Evolutionary conservation across 2,888 invertebrate genomes (phyloP).

Genomic region (Periphyllus acericola): DNA sequence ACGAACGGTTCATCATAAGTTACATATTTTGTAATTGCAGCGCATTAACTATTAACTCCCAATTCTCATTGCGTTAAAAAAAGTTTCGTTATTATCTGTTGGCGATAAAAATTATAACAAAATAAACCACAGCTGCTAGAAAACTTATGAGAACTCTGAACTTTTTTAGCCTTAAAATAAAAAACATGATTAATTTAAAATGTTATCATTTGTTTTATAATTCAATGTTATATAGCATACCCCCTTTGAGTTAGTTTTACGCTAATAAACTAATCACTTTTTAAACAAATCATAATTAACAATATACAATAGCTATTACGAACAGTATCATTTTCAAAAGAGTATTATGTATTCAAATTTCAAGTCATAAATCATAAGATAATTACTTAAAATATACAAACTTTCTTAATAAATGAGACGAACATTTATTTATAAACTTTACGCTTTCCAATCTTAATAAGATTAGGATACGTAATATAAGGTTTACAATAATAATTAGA

Average conservation of each 20-base stretch:
- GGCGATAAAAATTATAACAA: neutral
- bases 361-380: neutral
- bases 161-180: neutral
- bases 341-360: neutral
- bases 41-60: neutral
- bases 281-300: neutral
- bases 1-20: neutral
- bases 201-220: neutral
- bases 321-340: neutral
- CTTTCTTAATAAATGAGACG: conserved; percentile 6
- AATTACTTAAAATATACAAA: neutral
- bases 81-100: neutral
- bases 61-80: neutral
- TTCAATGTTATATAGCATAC: neutral
- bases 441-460: neutral
- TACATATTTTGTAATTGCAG: neutral
- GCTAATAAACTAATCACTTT: neutral
- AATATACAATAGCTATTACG: neutral
- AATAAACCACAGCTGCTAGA: neutral
- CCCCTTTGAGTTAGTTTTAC: neutral
- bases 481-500: neutral
- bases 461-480: neutral
- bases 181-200: neutral
- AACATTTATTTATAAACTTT: neutral
- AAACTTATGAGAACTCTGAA: neutral